These are phyloP conservation scores for Probaryconus sp. DNA, from an alignment of 1,140 invertebrate genomes.

Conservation along the genomic window DNA sequence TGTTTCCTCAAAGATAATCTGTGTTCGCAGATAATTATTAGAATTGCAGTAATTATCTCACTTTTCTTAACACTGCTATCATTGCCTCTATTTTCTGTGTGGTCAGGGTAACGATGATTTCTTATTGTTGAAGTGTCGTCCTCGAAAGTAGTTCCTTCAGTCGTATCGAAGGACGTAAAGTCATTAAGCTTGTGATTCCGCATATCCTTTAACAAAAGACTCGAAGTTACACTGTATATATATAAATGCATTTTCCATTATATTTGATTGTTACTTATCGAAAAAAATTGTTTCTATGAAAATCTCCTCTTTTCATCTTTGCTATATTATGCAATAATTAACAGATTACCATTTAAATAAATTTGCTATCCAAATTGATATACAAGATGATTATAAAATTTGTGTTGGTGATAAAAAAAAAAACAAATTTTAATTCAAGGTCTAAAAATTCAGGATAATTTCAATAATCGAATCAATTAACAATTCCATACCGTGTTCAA, in stretches of 20 bases:
- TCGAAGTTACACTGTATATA: conserved; percentile 21
- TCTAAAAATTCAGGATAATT: too few relatives aligned
- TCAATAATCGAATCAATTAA: neutral
- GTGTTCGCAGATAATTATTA: conserved; percentile 31
- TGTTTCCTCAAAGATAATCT: too few relatives aligned
- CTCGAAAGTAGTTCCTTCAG: conserved; percentile 29
- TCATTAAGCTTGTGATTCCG: conserved; percentile 42
- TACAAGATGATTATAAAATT: too few relatives aligned
- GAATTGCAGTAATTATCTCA: conserved; percentile 52
- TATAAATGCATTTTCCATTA: too few relatives aligned
- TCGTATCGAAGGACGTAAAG: conserved; percentile 38
- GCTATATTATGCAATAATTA: too few relatives aligned
- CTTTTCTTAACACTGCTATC: conserved; percentile 45
- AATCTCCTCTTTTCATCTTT: too few relatives aligned
- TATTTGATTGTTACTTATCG: neutral
- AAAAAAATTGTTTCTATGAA: too few relatives aligned
- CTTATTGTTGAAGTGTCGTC: conserved; percentile 32
- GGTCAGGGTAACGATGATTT: conserved; percentile 48
- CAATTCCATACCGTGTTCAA: conserved; percentile 27
- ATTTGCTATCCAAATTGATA: too few relatives aligned
- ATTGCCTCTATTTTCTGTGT: too few relatives aligned
- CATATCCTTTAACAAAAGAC: conserved; percentile 36
- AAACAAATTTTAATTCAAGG: too few relatives aligned
- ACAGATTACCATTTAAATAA: too few relatives aligned
- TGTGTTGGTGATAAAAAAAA: too few relatives aligned